A percentile compares a stretch with the other conserved stretches of the same genome.
Conservation (phyloP, 2,888 invertebrate genomes). For the Strigamia crassipes region DNA sequence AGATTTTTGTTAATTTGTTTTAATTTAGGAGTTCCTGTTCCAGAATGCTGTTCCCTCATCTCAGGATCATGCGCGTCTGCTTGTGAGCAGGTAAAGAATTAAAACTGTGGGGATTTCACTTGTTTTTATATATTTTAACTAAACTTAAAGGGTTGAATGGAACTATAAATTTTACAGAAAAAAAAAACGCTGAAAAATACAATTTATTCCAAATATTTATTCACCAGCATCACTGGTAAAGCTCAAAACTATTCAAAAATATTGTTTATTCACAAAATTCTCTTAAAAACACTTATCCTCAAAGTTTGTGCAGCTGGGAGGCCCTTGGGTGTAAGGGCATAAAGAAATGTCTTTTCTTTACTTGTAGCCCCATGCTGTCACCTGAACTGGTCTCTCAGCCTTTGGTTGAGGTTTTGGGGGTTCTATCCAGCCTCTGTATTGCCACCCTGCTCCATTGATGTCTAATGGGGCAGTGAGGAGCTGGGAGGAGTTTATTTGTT, state of each 20-base stretch:
- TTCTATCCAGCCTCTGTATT: conserved; percentile 12
- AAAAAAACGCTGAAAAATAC: background rate
- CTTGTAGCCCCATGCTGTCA: conserved; percentile 18
- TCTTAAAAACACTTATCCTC: background rate
- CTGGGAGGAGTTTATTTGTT: conserved; percentile 31
- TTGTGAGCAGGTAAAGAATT: conserved; percentile 41
- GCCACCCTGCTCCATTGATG: conserved; percentile 40
- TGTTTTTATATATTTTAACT: background rate
- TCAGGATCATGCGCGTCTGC: conserved; percentile 22
- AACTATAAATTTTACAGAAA: background rate
- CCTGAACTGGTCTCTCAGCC: conserved; percentile 12
- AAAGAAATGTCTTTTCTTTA: conserved; percentile 35
- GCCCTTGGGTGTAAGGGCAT: conserved; percentile 24
- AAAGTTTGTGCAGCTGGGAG: conserved; percentile 19
- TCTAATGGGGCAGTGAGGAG: conserved; percentile 32
- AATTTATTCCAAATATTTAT: background rate
- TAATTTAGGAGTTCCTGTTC: conserved; percentile 41
- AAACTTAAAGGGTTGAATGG: background rate
- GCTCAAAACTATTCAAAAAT: background rate
- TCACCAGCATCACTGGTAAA: background rate
- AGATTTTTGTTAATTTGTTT: conserved; percentile 43
- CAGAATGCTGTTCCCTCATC: conserved; percentile 43
- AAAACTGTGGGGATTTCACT: background rate
- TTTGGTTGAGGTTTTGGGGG: conserved; percentile 1
- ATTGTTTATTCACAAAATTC: background rate